A percentile compares a stretch with the other conserved stretches of the same genome.
phyloP scores from a whole-genome alignment of 37 sponge, comb jelly and placozoan species.

The Corticium candelabrum region DNA sequence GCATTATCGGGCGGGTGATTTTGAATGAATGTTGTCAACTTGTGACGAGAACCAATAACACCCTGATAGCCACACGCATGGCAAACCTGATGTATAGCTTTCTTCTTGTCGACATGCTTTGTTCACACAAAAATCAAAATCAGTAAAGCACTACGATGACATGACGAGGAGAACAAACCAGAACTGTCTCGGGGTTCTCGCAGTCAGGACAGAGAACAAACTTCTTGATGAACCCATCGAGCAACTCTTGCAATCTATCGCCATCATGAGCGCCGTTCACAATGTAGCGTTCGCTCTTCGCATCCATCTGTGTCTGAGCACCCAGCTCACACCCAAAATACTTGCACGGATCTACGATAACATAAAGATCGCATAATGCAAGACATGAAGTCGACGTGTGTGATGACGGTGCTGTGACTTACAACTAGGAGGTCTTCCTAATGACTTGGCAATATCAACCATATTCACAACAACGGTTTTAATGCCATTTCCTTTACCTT shows the following conservation, averaged over 20 bases:
- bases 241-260: constrained; percentile 81
- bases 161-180: constrained; percentile 48
- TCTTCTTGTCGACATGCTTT: constrained; percentile 32
- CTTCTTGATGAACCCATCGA: constrained; percentile 93
- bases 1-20: constrained; percentile 74
- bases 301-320: constrained; percentile 94
- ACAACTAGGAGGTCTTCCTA: constrained; percentile 85
- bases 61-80: constrained; percentile 84
- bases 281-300: constrained; percentile 86
- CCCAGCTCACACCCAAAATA: constrained; percentile 99
- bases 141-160: neutral
- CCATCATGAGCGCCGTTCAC: constrained; percentile 95
- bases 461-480: constrained; percentile 95
- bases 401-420: constrained; percentile 18
- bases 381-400: neutral
- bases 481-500: constrained; percentile 98
- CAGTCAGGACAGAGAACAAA: constrained; percentile 95
- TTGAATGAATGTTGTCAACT: constrained; percentile 78
- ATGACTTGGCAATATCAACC: constrained; percentile 87
- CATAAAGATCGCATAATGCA: neutral
- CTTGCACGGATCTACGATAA: constrained; percentile 70
- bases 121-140: neutral
- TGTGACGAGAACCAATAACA: constrained; percentile 62
- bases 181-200: constrained; percentile 92
- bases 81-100: constrained; percentile 60